These are phyloP conservation scores for Egretta garzetta DNA, from an alignment of 2,113 vertebrate species.

Conservation along the genomic window DNA sequence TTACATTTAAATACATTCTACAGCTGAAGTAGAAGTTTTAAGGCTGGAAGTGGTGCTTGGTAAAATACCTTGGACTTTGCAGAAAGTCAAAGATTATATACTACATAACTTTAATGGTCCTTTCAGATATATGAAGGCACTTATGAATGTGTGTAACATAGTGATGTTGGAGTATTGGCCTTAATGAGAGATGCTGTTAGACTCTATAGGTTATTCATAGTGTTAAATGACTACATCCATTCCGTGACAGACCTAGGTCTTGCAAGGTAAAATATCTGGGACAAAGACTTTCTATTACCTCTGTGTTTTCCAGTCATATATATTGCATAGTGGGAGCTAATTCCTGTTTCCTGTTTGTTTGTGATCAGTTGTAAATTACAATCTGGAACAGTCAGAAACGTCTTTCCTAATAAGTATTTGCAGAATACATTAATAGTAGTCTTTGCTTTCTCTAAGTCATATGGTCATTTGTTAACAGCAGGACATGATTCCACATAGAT, in stretches of 20 bases:
- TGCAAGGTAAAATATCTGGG: neutral
- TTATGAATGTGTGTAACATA: neutral
- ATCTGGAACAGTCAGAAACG: neutral
- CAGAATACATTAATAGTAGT: neutral
- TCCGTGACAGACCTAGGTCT: neutral
- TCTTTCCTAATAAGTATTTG: neutral
- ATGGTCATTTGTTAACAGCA: neutral
- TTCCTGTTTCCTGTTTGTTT: neutral
- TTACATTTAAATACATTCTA: neutral
- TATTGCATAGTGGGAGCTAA: neutral
- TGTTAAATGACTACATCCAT: neutral
- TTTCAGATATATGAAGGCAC: neutral
- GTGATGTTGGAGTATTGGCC: neutral
- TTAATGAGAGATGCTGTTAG: neutral
- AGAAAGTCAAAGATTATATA: neutral
- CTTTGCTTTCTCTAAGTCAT: neutral
- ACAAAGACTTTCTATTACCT: neutral
- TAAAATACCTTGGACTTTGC: neutral
- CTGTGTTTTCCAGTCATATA: neutral
- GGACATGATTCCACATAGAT: neutral
- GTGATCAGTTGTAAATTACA: neutral
- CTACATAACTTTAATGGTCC: neutral
- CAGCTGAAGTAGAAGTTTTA: neutral
- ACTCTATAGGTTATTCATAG: neutral
- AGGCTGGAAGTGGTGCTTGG: neutral